Conservation (phyloP, 2,113 vertebrate genomes). For the Hippocampus barbouri region DNA sequence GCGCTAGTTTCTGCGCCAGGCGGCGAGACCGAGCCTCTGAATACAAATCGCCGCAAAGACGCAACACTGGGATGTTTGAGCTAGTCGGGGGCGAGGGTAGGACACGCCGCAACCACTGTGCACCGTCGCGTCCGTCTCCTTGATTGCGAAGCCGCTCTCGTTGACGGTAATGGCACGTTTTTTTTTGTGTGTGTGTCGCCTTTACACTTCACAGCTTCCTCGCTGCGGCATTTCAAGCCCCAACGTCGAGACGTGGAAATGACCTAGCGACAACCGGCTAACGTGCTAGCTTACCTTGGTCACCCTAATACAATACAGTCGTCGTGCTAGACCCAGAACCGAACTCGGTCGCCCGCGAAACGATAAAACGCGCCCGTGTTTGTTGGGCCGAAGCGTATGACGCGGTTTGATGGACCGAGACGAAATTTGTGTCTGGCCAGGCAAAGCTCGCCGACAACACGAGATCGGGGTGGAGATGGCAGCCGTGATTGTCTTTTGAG, state of each 20-base stretch:
- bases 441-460: neutral
- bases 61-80: conserved; percentile 57
- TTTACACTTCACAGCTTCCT: neutral
- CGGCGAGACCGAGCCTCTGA: conserved; percentile 48
- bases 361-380: conserved; percentile 7
- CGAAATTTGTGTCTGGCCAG: neutral
- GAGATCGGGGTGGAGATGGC: conserved; percentile 19
- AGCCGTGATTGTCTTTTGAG: neutral
- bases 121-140: conserved; percentile 52
- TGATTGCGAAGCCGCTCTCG: conserved; percentile 52
- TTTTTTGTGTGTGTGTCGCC: conserved; percentile 18
- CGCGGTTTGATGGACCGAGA: neutral
- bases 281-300: conserved; percentile 23
- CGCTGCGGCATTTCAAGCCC: conserved; percentile 14
- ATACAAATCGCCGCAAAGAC: conserved; percentile 10
- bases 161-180: conserved; percentile 66
- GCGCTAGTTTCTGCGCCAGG: conserved; percentile 73
- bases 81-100: conserved; percentile 64
- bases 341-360: neutral
- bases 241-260: conserved; percentile 17
- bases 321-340: neutral
- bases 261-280: conserved; percentile 18
- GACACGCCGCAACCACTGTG: conserved; percentile 74
- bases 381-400: conserved; percentile 9
- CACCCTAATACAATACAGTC: conserved; percentile 14